Evolutionary conservation across 1,140 invertebrate species (phyloP).

Genomic region (Atta colombica): DNA sequence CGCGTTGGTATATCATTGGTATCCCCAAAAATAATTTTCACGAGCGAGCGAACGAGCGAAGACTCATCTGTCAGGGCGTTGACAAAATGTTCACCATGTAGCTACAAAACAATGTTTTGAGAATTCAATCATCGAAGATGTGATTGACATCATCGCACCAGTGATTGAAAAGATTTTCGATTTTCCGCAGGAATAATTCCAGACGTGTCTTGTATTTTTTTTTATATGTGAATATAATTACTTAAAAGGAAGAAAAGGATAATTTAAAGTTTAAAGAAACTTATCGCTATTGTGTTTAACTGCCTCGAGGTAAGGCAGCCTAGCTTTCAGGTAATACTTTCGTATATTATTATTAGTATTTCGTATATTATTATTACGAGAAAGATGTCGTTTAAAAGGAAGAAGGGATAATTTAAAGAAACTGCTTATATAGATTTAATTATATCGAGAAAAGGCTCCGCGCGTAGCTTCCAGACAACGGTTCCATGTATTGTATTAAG

Average conservation of each 20-base stretch:
- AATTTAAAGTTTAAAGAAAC: not conserved
- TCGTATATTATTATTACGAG: not conserved
- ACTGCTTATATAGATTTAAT: not conserved
- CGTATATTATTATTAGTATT: not conserved
- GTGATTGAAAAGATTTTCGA: not conserved
- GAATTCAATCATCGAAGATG: not conserved
- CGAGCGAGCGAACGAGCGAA: slow-evolving; percentile 6
- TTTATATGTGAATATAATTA: not conserved
- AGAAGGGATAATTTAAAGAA: not conserved
- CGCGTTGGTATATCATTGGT: slow-evolving; percentile 27
- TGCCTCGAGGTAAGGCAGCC: not conserved
- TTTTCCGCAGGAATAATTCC: not conserved
- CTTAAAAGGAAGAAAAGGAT: not conserved
- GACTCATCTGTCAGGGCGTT: not conserved
- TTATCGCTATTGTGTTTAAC: not conserved
- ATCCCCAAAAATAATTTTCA: slow-evolving; percentile 49
- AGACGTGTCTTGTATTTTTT: not conserved
- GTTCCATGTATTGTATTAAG: not conserved
- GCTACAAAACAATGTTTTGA: slow-evolving; percentile 13
- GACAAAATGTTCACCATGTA: slow-evolving; percentile 1
- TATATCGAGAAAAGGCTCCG: not conserved
- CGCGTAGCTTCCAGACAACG: not conserved
- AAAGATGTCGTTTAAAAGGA: not conserved
- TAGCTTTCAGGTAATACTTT: not conserved
- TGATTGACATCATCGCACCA: not conserved